Evolutionary conservation across 2,113 vertebrate species (phyloP), one percentile per base, ranked within the genome.

Genomic region (Toxotes jaculatrix): DNA sequence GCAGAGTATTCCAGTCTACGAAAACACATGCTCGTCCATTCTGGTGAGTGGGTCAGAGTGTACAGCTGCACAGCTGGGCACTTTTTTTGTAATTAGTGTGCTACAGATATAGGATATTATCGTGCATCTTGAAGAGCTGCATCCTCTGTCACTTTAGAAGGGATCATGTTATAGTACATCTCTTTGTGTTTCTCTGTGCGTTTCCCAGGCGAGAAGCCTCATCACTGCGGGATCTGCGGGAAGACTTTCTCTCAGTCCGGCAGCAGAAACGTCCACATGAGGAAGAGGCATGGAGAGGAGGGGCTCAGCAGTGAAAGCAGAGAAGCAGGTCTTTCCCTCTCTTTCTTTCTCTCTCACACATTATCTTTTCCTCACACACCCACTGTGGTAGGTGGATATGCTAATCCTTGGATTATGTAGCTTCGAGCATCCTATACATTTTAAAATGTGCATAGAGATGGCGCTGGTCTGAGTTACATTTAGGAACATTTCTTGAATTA

Each of bases 171-270:
- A 32, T 19, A 13, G 34, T 56, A 7, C 21, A 7, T 68, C 13
- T 78, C 27, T 7, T 11, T n/a, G 21, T 23, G 17, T 49, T 49
- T 68, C 17, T 73, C 62, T 73, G 14, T 38, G 3, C 56, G 7
- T 89, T 36, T 45, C 21, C 69, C 82, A 99, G 98, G 98, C 87
- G 96, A 98, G 94, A 99, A 99, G 91, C 98, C 98, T 31, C 98
- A 99, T 86, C 96, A 97, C 85, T 99, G 98, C 86, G 96, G 96
- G 74, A 96, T 98, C 86, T 99, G 98, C 88, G 97, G 97, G 45
- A 99, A 98, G 94, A 98, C 96, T 0, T 99, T 99, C 93, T 99
- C 98, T 83, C 98, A 99, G 93, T 99, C 97, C 27, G 98, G 98
- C 72, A 99, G 98, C 94, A 96, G 97, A 76, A 99, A 99, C 11